Conservation (phyloP, 2,888 invertebrate genomes). For the Ichneumon xanthorius region DNA sequence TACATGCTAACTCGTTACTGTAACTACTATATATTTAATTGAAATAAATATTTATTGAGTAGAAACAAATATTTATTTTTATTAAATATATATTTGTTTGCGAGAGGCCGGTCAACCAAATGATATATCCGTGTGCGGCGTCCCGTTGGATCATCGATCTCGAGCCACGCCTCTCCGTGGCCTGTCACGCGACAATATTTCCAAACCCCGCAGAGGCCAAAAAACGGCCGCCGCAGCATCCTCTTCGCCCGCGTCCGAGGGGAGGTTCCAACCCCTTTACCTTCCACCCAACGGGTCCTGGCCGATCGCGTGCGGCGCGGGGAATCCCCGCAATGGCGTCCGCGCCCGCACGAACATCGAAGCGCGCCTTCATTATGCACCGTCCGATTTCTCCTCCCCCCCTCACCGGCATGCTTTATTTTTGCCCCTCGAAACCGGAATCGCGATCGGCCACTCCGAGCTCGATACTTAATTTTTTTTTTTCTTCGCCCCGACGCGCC, state of each 20-base stretch:
- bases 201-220: background rate
- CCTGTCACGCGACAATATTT: conserved; percentile 14
- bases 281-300: conserved; percentile 34
- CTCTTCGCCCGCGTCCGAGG: conserved; percentile 28
- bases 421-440: conserved; percentile 37
- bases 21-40: too few species aligned
- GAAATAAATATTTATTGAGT: too few species aligned
- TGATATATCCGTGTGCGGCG: background rate
- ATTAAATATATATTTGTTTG: too few species aligned
- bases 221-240: conserved; percentile 10
- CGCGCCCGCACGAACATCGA: conserved; percentile 18
- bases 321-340: conserved; percentile 49
- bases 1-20: too few species aligned
- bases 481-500: conserved; percentile 31
- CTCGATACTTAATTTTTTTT: background rate
- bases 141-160: conserved; percentile 48
- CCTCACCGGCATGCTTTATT: conserved; percentile 17
- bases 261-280: conserved; percentile 58
- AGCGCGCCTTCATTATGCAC: conserved; percentile 43
- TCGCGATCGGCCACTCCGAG: conserved; percentile 36
- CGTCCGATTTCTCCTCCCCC: conserved; percentile 43
- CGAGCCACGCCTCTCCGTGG: conserved; percentile 66
- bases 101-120: too few species aligned
- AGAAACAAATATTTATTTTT: too few species aligned
- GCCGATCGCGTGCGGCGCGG: conserved; percentile 58